These are phyloP conservation scores for Puma concolor DNA, from an alignment of 2,113 vertebrate genomes.

Conservation along the genomic window DNA sequence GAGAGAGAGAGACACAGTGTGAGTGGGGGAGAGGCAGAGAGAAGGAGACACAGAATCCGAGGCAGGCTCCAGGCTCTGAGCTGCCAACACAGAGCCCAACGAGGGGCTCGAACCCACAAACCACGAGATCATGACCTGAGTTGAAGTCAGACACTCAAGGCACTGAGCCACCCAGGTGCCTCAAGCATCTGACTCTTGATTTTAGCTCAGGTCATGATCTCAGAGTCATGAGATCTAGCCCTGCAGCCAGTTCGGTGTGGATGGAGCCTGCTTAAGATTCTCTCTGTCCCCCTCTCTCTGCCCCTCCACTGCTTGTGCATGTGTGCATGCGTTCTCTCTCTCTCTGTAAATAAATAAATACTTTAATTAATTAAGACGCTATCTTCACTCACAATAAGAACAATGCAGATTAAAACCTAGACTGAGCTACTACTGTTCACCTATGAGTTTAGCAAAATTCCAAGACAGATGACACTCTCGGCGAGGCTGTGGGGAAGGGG, in stretches of 20 bases:
- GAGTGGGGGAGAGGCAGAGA: too few relatives aligned
- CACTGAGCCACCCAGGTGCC: too few relatives aligned
- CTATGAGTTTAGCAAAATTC: neutral
- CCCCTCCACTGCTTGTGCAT: neutral
- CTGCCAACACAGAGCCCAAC: too few relatives aligned
- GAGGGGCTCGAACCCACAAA: too few relatives aligned
- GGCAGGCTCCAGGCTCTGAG: too few relatives aligned
- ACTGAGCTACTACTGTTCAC: neutral
- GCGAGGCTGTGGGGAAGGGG: neutral
- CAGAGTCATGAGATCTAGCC: neutral
- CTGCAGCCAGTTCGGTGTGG: fast-evolving
- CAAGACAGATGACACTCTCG: neutral
- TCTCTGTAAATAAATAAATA: neutral
- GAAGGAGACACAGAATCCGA: too few relatives aligned
- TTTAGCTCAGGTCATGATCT: neutral
- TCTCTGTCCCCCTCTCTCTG: neutral
- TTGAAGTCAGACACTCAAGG: too few relatives aligned
- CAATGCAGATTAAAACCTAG: neutral
- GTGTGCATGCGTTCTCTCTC: neutral
- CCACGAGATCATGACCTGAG: too few relatives aligned
- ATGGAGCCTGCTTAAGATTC: neutral
- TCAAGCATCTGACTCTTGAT: too few relatives aligned
- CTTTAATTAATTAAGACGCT: neutral
- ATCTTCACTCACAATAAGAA: neutral
- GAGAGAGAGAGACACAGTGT: too few relatives aligned